Conservation (phyloP, 2,797 vertebrate genomes). For the Cheirogaleus major region DNA sequence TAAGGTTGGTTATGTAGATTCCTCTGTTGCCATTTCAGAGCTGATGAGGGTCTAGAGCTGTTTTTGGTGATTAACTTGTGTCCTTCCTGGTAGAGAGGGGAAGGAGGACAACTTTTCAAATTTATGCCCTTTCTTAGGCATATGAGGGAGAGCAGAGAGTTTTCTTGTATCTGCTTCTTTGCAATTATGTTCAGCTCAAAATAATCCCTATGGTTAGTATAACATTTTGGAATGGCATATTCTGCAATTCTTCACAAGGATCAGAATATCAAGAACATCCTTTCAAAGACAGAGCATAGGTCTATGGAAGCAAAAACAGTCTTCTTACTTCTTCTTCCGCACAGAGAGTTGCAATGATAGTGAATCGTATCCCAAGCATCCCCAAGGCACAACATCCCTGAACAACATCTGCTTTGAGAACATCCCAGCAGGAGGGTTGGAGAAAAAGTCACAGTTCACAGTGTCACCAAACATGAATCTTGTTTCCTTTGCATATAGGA, state of each 20-base stretch:
- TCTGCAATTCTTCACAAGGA: background rate
- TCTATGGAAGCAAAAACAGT: background rate
- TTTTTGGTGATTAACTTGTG: background rate
- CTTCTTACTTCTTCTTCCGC: background rate
- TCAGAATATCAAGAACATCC: background rate
- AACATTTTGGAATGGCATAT: background rate
- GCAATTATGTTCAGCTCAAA: background rate
- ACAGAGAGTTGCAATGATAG: background rate
- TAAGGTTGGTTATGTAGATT: background rate
- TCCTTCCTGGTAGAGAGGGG: background rate
- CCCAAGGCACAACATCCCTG: background rate
- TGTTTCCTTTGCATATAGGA: background rate
- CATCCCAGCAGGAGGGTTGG: background rate
- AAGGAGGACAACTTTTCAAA: no score
- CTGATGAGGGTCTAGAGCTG: background rate
- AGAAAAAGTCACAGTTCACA: background rate
- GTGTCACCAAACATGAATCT: background rate
- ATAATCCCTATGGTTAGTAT: background rate
- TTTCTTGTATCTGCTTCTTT: background rate
- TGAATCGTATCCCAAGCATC: background rate
- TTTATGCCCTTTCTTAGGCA: background rate
- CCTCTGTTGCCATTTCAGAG: background rate
- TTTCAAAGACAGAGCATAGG: background rate
- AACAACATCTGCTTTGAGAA: background rate
- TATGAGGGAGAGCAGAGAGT: background rate